Percentiles rank a stretch among this genome's conserved stretches.
Conservation (phyloP, 2,113 vertebrate species). For the Abramis brama region DNA sequence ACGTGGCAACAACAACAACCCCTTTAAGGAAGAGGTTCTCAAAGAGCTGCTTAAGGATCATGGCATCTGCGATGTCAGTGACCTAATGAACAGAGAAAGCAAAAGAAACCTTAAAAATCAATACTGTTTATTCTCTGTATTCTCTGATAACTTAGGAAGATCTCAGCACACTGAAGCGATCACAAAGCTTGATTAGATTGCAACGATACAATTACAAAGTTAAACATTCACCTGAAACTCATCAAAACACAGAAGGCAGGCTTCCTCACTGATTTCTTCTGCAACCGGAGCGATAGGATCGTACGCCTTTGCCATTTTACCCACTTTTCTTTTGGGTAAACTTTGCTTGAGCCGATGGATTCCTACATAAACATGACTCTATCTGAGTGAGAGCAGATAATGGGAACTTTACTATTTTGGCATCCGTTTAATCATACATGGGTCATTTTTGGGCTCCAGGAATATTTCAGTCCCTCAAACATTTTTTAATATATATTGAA, state of each 20-base stretch:
- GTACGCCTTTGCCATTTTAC: constrained; percentile 92
- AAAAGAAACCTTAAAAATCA: background rate
- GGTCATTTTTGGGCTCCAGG: background rate
- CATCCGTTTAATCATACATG: background rate
- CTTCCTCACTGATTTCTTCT: constrained; percentile 92
- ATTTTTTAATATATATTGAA: background rate
- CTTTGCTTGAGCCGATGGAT: constrained; percentile 95
- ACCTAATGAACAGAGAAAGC: constrained; percentile 76
- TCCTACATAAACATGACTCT: constrained; percentile 71
- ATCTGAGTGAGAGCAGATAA: constrained; percentile 16
- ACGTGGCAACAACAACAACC: constrained; percentile 96
- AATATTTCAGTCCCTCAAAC: background rate
- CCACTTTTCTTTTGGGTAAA: constrained; percentile 89
- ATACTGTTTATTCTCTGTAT: background rate
- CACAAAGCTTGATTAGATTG: background rate
- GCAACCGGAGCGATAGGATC: constrained; percentile 96
- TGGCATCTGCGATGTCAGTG: constrained; percentile 98
- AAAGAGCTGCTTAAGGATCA: constrained; percentile 99
- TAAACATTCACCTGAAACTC: constrained; percentile 90
- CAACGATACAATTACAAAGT: background rate
- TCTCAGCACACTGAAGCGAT: background rate
- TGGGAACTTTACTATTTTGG: constrained; percentile 7
- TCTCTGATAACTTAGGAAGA: background rate
- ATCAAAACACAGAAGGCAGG: constrained; percentile 93
- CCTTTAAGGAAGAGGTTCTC: constrained; percentile 96